These are phyloP conservation scores for Petrocephalus zakoni DNA, from an alignment of 2,113 vertebrate genomes.

Conservation along the genomic window DNA sequence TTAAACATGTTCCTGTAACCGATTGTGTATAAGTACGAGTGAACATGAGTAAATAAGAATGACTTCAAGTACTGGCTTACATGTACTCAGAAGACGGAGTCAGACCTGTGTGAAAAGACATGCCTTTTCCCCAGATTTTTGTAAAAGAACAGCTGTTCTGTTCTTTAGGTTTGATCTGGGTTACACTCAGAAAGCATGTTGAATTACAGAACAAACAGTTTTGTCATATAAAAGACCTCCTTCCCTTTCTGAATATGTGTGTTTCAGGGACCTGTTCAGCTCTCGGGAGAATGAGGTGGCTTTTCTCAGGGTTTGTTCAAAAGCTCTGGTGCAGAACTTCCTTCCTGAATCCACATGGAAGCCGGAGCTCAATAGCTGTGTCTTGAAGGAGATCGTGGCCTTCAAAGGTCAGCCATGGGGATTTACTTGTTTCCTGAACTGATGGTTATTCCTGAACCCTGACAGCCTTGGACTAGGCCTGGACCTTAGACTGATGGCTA, in stretches of 20 bases:
- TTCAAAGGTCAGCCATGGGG: slow-evolving; percentile 55
- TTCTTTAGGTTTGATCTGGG: neutral
- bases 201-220: neutral
- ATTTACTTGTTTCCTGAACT: neutral
- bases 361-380: slow-evolving; percentile 52
- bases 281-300: slow-evolving; percentile 52
- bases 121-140: neutral
- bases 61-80: neutral
- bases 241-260: neutral
- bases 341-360: slow-evolving; percentile 51
- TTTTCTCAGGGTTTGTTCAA: slow-evolving; percentile 54
- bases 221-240: neutral
- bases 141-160: neutral
- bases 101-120: neutral
- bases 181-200: neutral
- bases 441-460: neutral
- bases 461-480: neutral
- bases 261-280: slow-evolving; percentile 50
- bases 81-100: neutral
- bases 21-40: neutral
- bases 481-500: neutral
- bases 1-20: neutral
- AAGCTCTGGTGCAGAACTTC: slow-evolving; percentile 58
- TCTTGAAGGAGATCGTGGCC: slow-evolving; percentile 62
- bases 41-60: neutral